Evolutionary conservation across 2,888 invertebrate genomes (phyloP).

Genomic region (Caenorhabditis sp.): DNA sequence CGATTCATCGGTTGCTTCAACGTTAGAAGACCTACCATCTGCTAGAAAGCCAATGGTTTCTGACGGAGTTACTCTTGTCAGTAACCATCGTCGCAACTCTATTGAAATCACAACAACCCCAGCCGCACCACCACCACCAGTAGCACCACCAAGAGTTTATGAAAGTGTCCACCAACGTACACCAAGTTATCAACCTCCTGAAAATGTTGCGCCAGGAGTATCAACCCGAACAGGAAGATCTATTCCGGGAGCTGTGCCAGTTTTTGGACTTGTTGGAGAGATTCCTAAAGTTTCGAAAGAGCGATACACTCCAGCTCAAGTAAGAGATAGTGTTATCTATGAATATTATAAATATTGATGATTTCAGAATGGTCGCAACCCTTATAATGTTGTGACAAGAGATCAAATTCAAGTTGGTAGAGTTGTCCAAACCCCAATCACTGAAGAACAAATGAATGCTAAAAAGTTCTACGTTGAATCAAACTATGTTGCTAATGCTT

Average conservation of each 20-base stretch:
- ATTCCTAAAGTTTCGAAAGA: background rate
- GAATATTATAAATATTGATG: background rate
- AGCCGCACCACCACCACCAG: background rate
- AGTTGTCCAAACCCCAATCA: conserved; percentile 38
- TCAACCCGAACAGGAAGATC: conserved; percentile 15
- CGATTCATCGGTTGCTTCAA: conserved; percentile 24
- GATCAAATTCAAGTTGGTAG: conserved; percentile 37
- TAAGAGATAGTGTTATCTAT: background rate
- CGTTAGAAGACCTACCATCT: conserved; percentile 26
- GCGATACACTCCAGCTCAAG: conserved; percentile 30
- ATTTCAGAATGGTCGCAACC: conserved; percentile 4
- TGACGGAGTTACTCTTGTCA: background rate
- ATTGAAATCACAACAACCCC: background rate
- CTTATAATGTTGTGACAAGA: conserved; percentile 37
- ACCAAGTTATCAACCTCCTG: background rate
- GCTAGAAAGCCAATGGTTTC: conserved; percentile 1
- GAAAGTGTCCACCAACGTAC: background rate
- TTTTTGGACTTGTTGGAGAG: conserved; percentile 27
- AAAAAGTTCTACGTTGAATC: conserved; percentile 41
- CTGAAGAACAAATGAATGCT: conserved; percentile 39
- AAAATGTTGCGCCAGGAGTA: conserved; percentile 22
- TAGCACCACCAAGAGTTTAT: background rate
- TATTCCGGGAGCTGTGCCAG: conserved; percentile 42
- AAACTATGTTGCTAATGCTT: conserved; percentile 18
- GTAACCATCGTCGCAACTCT: background rate